Conservation (phyloP, 2,888 invertebrate species). For the Lymantria dispar region DNA sequence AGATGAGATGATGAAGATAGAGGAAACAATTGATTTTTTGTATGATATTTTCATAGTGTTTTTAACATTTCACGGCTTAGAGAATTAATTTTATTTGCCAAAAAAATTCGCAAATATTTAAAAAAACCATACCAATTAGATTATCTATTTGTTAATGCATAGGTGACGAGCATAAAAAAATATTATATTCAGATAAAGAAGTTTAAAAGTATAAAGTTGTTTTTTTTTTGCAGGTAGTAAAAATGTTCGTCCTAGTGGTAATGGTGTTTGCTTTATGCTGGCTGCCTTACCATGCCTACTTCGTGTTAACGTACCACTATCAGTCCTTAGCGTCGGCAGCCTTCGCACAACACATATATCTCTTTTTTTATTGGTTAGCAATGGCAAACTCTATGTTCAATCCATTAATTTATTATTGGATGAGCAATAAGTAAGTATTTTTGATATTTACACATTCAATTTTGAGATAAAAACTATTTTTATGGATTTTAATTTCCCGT, state of each 20-base stretch:
- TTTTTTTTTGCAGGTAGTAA: conserved; percentile 86
- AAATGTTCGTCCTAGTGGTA: conserved; percentile 93
- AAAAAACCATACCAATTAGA: too few relatives aligned
- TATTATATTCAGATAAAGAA: background rate
- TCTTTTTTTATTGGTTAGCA: conserved; percentile 93
- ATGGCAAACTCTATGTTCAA: conserved; percentile 97
- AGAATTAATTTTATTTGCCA: too few relatives aligned
- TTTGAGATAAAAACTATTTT: too few relatives aligned
- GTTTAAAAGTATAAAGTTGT: background rate
- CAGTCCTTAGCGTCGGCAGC: conserved; percentile 85
- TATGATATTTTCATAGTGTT: too few relatives aligned
- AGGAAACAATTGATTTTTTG: too few relatives aligned
- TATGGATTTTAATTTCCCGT: too few relatives aligned
- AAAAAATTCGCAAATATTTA: too few relatives aligned
- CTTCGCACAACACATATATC: conserved; percentile 91
- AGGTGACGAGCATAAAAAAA: background rate
- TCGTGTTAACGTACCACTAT: conserved; percentile 86
- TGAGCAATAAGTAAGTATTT: conserved; percentile 90
- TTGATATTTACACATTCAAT: too few relatives aligned
- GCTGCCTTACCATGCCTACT: conserved; percentile 94
- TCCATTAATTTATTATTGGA: conserved; percentile 95
- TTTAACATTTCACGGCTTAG: too few relatives aligned
- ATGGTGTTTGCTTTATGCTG: conserved; percentile 93
- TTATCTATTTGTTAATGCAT: too few relatives aligned
- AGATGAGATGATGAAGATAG: too few relatives aligned